These are phyloP conservation scores for Myripristis jacobus DNA, from an alignment of 2,797 vertebrate species.

Conservation along the genomic window DNA sequence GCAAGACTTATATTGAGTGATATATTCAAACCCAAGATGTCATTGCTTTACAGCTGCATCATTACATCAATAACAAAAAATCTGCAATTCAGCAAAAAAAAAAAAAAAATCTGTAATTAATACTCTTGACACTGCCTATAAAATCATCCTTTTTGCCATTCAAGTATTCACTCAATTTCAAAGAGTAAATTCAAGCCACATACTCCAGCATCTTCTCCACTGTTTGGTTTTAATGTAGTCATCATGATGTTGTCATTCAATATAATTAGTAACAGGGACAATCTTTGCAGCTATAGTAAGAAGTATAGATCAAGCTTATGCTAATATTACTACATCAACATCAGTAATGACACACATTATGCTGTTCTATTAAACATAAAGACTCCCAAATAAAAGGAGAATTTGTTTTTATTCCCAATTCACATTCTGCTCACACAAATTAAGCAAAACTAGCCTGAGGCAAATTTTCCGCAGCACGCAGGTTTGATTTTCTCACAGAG, in stretches of 20 bases:
- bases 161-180: not conserved
- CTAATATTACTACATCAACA: slow-evolving; percentile 64
- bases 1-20: no score
- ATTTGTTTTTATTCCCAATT: slow-evolving; percentile 64
- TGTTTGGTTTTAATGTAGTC: slow-evolving; percentile 25
- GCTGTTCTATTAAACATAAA: slow-evolving; percentile 70
- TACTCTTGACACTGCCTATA: not conserved
- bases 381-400: slow-evolving; percentile 51
- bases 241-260: slow-evolving; percentile 42
- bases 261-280: slow-evolving; percentile 49
- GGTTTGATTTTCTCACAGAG: slow-evolving; percentile 87
- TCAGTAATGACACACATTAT: slow-evolving; percentile 59
- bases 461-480: slow-evolving; percentile 76
- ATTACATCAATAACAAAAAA: no score
- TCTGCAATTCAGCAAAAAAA: no score
- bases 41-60: no score
- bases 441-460: slow-evolving; percentile 64
- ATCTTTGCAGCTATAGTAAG: slow-evolving; percentile 33
- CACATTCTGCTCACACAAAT: slow-evolving; percentile 70
- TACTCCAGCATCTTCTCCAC: slow-evolving; percentile 4
- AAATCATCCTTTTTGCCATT: slow-evolving; percentile 1
- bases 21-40: no score
- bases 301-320: slow-evolving; percentile 57
- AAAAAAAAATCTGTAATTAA: not conserved
- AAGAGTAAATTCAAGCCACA: not conserved